These are phyloP conservation scores for Mythimna loreyi DNA, from an alignment of 2,888 invertebrate genomes.

Conservation along the genomic window DNA sequence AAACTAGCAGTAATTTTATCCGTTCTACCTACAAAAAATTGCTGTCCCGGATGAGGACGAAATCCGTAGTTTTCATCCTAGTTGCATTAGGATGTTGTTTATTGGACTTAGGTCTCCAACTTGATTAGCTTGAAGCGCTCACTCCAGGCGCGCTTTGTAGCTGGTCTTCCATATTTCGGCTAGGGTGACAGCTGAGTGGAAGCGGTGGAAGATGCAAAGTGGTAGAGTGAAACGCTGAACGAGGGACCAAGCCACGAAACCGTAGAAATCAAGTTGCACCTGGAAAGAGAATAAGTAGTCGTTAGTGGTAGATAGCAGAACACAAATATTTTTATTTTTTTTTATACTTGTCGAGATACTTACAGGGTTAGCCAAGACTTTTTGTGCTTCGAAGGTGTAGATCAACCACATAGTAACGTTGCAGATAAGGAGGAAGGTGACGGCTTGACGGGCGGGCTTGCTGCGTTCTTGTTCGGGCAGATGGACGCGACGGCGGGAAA, in stretches of 20 bases:
- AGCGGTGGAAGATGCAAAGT: constrained; percentile 98
- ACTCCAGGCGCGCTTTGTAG: constrained; percentile 97
- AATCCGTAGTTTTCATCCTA: constrained; percentile 77
- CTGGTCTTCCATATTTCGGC: constrained; percentile 99
- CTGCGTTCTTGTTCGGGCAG: constrained; percentile 97
- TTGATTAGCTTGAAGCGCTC: constrained; percentile 80
- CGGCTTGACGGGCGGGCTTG: constrained; percentile 98
- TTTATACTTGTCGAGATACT: constrained; percentile 68
- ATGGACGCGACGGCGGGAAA: constrained; percentile 97
- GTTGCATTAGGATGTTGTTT: constrained; percentile 69
- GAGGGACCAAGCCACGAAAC: constrained; percentile 97
- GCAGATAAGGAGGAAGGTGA: constrained; percentile 98
- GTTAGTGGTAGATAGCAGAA: background rate
- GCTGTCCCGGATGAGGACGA: constrained; percentile 88
- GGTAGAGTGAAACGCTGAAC: constrained; percentile 98
- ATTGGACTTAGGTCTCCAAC: constrained; percentile 74
- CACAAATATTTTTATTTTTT: background rate
- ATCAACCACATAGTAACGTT: constrained; percentile 99
- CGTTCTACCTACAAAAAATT: constrained; percentile 83
- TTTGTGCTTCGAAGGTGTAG: constrained; percentile 98
- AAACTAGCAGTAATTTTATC: constrained; percentile 82
- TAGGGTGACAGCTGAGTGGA: constrained; percentile 98
- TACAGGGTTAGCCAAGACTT: constrained; percentile 97
- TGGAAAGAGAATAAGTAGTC: constrained; percentile 67
- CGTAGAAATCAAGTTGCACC: constrained; percentile 97